Conservation (phyloP, 1,140 invertebrate species). For the Cherax quadricarinatus region DNA sequence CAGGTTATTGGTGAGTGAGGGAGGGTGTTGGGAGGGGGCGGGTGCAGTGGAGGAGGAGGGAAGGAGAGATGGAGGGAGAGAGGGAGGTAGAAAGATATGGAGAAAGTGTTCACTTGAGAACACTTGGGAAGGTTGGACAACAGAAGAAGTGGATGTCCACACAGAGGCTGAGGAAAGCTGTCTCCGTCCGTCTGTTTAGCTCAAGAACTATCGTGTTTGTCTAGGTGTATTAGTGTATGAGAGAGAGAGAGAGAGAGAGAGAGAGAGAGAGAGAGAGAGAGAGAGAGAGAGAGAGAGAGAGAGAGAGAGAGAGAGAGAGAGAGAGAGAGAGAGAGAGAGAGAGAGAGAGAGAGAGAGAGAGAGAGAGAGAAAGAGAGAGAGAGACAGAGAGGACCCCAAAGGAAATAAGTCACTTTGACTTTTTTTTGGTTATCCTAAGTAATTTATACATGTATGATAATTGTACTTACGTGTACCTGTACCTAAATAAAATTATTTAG, state of each 20-base stretch:
- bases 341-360: slow-evolving; percentile 16
- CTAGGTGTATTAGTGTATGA: neutral
- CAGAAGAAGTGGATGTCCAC: too few species aligned
- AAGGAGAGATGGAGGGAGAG: neutral
- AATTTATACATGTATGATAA: too few species aligned
- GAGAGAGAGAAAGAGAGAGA: neutral
- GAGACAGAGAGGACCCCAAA: too few species aligned
- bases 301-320: neutral
- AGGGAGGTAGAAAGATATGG: neutral
- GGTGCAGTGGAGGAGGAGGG: neutral
- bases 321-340: slow-evolving; percentile 21
- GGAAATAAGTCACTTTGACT: too few species aligned
- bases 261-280: slow-evolving; percentile 31
- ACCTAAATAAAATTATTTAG: too few species aligned
- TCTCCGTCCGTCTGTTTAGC: too few species aligned
- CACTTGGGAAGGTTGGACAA: too few species aligned
- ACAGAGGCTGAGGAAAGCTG: too few species aligned
- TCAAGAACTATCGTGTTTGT: too few species aligned
- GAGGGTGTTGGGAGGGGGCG: neutral
- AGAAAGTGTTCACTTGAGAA: neutral
- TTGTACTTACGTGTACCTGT: too few species aligned
- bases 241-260: slow-evolving; percentile 31
- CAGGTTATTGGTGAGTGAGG: neutral
- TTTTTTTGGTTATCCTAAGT: too few species aligned
- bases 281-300: neutral